Evolutionary conservation across 2,797 vertebrate genomes (phyloP).

Genomic region (Onychomys arenicola): DNA sequence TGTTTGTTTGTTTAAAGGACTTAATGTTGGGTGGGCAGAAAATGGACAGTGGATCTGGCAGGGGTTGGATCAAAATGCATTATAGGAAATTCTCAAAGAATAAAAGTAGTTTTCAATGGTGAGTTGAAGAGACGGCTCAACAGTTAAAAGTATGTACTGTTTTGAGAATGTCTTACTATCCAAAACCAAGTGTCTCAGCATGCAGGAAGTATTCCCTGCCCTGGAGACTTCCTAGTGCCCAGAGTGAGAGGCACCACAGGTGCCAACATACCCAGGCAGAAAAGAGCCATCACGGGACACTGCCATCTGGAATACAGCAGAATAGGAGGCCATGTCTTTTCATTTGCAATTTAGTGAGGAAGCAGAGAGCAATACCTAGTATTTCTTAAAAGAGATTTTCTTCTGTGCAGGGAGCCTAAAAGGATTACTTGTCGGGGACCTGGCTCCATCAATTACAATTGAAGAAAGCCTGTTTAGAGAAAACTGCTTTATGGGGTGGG

Average conservation of each 20-base stretch:
- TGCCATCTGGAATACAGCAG: neutral
- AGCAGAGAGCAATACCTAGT: neutral
- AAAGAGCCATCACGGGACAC: neutral
- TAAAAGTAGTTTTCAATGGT: neutral
- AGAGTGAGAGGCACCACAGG: neutral
- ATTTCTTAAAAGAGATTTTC: conserved; percentile 57
- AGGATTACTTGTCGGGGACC: conserved; percentile 68
- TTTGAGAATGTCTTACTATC: neutral
- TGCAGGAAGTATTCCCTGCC: neutral
- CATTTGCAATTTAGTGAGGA: neutral
- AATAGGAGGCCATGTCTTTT: neutral
- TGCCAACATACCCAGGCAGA: neutral
- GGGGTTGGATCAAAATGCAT: neutral
- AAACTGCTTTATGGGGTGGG: conserved; percentile 47
- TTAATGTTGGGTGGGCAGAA: neutral
- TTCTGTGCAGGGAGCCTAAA: conserved; percentile 56
- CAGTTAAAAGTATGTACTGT: neutral
- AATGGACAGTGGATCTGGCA: neutral
- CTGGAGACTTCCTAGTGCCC: neutral
- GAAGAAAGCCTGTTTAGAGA: conserved; percentile 73
- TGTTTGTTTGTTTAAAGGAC: neutral
- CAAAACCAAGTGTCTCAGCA: neutral
- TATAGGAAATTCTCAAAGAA: neutral
- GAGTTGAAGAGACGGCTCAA: neutral
- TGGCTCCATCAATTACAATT: conserved; percentile 34